A percentile compares a stretch with the other conserved stretches of the same genome.
phyloP scores from a whole-genome alignment of 92 coral and sea anemone species.

The Galaxea fascicularis region DNA sequence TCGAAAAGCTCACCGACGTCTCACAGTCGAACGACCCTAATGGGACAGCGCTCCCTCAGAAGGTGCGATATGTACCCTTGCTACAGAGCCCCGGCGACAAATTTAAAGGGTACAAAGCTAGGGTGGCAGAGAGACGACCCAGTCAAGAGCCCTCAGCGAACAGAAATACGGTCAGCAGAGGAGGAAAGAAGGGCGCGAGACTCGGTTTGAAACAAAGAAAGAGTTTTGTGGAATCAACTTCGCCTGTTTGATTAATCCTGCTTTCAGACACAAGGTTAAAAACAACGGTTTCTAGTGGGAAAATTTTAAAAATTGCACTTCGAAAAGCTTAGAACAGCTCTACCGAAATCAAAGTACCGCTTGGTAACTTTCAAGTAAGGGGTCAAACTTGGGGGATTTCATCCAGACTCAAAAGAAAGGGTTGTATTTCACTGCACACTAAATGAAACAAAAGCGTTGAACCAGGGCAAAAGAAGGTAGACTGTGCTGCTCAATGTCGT shows the following conservation, averaged over 20 bases:
- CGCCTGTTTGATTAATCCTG: background rate
- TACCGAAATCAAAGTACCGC: too few relatives aligned
- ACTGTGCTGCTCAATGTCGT: background rate
- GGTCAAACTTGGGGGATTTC: too few relatives aligned
- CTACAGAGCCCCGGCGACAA: conserved; percentile 76
- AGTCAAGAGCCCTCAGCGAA: background rate
- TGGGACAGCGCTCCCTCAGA: conserved; percentile 61
- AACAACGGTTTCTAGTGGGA: background rate
- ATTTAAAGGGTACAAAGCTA: conserved; percentile 81
- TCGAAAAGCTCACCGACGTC: conserved; percentile 76
- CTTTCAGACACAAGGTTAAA: background rate
- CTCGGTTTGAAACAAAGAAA: conserved; percentile 19
- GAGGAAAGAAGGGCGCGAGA: conserved; percentile 27
- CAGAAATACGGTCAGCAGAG: conserved; percentile 40
- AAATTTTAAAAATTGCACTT: background rate
- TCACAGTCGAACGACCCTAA: conserved; percentile 55
- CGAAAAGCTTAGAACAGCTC: too few relatives aligned
- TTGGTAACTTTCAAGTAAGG: too few relatives aligned
- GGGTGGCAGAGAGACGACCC: conserved; percentile 67
- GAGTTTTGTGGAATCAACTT: conserved; percentile 33
- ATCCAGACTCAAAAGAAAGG: too few relatives aligned
- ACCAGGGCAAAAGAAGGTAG: too few relatives aligned
- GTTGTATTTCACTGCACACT: too few relatives aligned
- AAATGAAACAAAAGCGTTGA: too few relatives aligned
- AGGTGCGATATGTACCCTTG: conserved; percentile 81